Conservation (phyloP, 2,888 invertebrate genomes). For the Trissoscelio sp. region DNA sequence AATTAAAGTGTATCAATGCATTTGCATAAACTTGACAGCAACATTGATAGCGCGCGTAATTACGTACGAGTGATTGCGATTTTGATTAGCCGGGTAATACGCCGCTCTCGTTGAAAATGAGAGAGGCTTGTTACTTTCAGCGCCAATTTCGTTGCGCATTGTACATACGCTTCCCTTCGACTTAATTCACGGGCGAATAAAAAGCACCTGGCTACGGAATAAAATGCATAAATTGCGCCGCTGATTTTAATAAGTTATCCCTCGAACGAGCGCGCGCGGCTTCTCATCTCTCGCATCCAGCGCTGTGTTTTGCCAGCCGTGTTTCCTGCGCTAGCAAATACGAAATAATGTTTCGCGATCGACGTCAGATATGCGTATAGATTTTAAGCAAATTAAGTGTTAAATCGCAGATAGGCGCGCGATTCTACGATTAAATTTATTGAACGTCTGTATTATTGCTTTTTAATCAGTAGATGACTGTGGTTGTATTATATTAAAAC, state of each 20-base stretch:
- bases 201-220: neutral
- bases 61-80: constrained; percentile 16
- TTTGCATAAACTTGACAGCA: constrained; percentile 33
- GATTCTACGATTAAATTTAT: constrained; percentile 3
- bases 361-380: constrained; percentile 16
- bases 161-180: neutral
- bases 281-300: constrained; percentile 11
- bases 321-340: constrained; percentile 23
- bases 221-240: constrained; percentile 20
- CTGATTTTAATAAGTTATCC: constrained; percentile 34
- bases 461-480: no score
- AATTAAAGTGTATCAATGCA: constrained; percentile 39
- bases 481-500: no score
- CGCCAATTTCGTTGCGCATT: constrained; percentile 26
- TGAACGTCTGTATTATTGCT: constrained; percentile 11
- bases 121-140: constrained; percentile 21
- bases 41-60: constrained; percentile 29
- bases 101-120: neutral
- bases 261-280: neutral
- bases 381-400: constrained; percentile 49
- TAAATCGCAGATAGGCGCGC: constrained; percentile 37
- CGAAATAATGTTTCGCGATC: constrained; percentile 26
- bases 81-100: constrained; percentile 13
- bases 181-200: constrained; percentile 11
- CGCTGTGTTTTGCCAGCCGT: constrained; percentile 26